These are phyloP conservation scores for Cryptus viduatorius DNA, from an alignment of 2,888 invertebrate genomes.

Conservation along the genomic window DNA sequence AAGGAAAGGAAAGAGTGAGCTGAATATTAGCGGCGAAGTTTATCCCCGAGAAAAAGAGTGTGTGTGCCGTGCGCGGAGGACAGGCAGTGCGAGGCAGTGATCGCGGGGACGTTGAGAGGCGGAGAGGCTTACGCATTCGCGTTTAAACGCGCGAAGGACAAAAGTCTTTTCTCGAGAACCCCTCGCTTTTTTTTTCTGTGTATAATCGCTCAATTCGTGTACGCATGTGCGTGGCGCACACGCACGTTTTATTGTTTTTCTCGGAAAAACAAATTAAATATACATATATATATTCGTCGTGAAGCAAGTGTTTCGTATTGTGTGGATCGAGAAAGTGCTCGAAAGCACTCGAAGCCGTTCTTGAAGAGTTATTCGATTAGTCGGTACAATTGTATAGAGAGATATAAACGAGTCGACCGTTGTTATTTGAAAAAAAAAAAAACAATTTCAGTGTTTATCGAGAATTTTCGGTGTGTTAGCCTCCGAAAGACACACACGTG, in stretches of 20 bases:
- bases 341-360: no score
- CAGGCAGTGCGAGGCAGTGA: slow-evolving; percentile 40
- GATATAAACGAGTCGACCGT: no score
- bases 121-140: slow-evolving; percentile 44
- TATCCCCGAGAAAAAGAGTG: neutral
- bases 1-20: neutral
- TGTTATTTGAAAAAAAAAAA: no score
- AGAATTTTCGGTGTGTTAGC: slow-evolving; percentile 51
- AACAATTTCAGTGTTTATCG: neutral
- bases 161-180: slow-evolving; percentile 24
- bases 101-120: slow-evolving; percentile 34
- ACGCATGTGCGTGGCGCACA: slow-evolving; percentile 63
- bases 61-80: slow-evolving; percentile 11
- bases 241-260: slow-evolving; percentile 40
- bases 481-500: slow-evolving; percentile 66
- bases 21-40: slow-evolving; percentile 43
- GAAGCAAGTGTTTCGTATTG: no score
- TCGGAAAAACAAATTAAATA: neutral
- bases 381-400: no score
- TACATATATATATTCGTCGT: no score
- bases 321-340: no score
- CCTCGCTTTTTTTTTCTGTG: slow-evolving; percentile 30
- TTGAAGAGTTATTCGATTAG: no score
- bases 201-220: slow-evolving; percentile 13
- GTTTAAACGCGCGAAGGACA: slow-evolving; percentile 62